These are phyloP conservation scores for Psilopogon haemacephalus DNA, from an alignment of 2,113 vertebrate species.

Conservation along the genomic window DNA sequence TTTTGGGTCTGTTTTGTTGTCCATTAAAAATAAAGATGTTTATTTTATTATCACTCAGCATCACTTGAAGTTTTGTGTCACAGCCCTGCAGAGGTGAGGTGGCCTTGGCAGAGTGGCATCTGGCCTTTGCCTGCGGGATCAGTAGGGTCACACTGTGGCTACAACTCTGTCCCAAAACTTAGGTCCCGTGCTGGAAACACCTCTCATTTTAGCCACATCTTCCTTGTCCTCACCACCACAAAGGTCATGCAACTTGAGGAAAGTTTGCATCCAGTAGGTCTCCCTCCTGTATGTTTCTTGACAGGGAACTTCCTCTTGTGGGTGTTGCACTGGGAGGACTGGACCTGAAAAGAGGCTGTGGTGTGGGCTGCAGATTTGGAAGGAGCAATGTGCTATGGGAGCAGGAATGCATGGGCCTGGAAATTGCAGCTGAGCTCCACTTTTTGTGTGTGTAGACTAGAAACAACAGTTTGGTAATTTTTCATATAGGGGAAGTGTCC, in stretches of 20 bases:
- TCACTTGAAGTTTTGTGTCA: slow-evolving; percentile 67
- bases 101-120: rapidly evolving
- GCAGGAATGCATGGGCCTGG: rapidly evolving
- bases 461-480: neutral
- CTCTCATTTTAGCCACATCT: neutral
- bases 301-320: neutral
- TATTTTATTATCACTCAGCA: slow-evolving; percentile 84
- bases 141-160: rapidly evolving
- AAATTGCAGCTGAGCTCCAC: neutral
- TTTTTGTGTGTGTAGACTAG: neutral
- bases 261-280: neutral
- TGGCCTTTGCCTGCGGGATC: rapidly evolving
- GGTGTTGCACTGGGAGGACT: neutral
- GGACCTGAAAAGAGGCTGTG: neutral
- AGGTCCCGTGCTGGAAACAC: neutral
- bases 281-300: neutral
- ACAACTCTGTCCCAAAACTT: neutral
- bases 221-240: neutral
- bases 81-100: slow-evolving; percentile 58
- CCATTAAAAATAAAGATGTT: slow-evolving; percentile 75
- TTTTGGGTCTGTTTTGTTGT: slow-evolving; percentile 75
- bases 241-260: neutral
- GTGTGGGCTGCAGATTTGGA: neutral
- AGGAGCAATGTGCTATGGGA: neutral
- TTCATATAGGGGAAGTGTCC: neutral